Evolutionary conservation across 23 tunicate species (phyloP).

Genomic region (Corella eumyota): DNA sequence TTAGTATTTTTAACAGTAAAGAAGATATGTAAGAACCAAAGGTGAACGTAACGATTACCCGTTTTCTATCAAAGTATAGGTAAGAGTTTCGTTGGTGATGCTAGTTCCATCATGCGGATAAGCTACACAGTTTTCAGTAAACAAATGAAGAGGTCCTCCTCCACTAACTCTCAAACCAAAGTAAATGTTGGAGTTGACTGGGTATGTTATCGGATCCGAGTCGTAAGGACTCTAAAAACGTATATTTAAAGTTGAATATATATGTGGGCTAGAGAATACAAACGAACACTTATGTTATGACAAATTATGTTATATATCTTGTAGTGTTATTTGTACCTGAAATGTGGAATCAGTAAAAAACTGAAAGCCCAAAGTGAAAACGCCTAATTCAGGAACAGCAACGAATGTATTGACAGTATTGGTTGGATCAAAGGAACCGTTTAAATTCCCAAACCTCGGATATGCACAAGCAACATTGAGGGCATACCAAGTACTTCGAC

Average conservation of each 20-base stretch:
- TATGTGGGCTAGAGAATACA: not conserved
- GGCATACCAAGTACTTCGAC: conserved; percentile 20
- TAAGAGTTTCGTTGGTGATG: conserved; percentile 1
- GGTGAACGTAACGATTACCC: conserved; percentile 36
- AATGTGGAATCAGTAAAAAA: conserved; percentile 22
- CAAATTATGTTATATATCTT: not conserved
- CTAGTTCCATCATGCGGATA: not conserved
- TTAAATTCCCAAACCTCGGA: conserved; percentile 24
- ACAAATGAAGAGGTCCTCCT: conserved; percentile 21
- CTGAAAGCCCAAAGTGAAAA: conserved; percentile 27
- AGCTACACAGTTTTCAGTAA: conserved; percentile 42
- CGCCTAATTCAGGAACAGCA: conserved; percentile 30
- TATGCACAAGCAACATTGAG: conserved; percentile 30
- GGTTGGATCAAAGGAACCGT: conserved; percentile 13
- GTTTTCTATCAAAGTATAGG: conserved; percentile 30
- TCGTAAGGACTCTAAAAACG: not conserved
- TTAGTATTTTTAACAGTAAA: too few species aligned
- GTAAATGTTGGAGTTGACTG: conserved; percentile 36
- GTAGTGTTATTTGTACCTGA: too few species aligned
- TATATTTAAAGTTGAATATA: not conserved
- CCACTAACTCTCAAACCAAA: conserved; percentile 33
- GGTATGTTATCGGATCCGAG: conserved; percentile 18
- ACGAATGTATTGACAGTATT: conserved; percentile 7
- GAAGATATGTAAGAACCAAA: too few species aligned
- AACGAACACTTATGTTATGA: too few species aligned